Evolutionary conservation across 2,797 vertebrate genomes (phyloP).

Genomic region (Cynodonichthys magdalenae): DNA sequence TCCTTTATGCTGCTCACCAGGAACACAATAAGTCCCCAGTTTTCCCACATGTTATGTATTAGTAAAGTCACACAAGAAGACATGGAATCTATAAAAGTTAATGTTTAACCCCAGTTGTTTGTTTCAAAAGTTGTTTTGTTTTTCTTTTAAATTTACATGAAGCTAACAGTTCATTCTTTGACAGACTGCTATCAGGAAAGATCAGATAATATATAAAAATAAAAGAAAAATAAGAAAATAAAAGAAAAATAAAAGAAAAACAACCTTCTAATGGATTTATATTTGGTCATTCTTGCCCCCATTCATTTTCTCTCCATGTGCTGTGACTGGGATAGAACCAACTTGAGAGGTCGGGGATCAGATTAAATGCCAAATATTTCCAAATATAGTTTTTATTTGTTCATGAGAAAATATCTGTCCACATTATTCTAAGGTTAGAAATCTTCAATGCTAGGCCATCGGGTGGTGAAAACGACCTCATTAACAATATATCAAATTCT

Average conservation of each 20-base stretch:
- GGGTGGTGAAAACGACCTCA: too few species aligned
- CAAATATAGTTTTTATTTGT: too few species aligned
- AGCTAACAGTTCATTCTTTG: constrained; percentile 40
- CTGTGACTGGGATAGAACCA: constrained; percentile 55
- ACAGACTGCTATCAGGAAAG: constrained; percentile 42
- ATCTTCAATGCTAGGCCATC: too few species aligned
- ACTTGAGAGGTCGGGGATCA: constrained; percentile 35
- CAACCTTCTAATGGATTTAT: constrained; percentile 64
- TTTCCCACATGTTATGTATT: constrained; percentile 26
- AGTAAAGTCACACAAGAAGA: constrained; percentile 37
- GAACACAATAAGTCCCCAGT: constrained; percentile 33
- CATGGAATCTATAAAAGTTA: constrained; percentile 29
- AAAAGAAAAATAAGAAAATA: constrained; percentile 28
- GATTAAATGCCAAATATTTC: constrained; percentile 23
- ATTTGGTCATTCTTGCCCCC: constrained; percentile 26
- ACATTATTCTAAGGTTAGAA: too few species aligned
- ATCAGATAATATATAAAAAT: too few species aligned
- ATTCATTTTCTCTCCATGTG: constrained; percentile 30
- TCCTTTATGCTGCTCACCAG: constrained; percentile 40
- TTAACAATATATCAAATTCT: too few species aligned
- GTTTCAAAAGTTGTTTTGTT: neutral
- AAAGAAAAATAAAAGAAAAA: constrained; percentile 22
- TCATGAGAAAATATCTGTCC: too few species aligned
- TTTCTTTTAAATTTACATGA: constrained; percentile 1
- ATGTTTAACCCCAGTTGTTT: constrained; percentile 32